Evolutionary conservation across 2,113 vertebrate genomes (phyloP).

Genomic region (Chunga burmeisteri): DNA sequence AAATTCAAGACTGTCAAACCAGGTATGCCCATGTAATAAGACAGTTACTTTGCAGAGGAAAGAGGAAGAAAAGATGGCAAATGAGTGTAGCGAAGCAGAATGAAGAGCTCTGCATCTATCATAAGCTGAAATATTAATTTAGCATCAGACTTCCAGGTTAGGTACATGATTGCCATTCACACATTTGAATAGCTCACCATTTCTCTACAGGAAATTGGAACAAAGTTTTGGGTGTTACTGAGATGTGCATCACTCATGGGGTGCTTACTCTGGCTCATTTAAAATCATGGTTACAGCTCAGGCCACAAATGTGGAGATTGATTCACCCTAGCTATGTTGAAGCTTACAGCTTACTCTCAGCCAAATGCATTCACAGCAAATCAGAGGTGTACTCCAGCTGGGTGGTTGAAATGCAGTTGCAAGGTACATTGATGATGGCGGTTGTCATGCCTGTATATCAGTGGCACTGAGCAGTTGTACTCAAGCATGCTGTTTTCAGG

Average conservation of each 20-base stretch:
- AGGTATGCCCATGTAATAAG: neutral
- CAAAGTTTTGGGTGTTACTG: neutral
- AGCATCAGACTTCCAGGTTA: neutral
- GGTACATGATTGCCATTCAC: neutral
- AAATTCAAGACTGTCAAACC: neutral
- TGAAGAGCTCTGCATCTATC: neutral
- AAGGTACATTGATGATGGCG: rapidly evolving
- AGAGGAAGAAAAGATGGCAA: neutral
- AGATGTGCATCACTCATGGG: neutral
- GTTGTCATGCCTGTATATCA: neutral
- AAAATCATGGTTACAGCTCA: neutral
- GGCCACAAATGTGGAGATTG: neutral
- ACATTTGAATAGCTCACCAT: neutral
- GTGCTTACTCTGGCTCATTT: neutral
- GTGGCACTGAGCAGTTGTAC: neutral
- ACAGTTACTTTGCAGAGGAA: neutral
- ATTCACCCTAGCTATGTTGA: neutral
- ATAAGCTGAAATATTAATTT: neutral
- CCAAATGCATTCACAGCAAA: neutral
- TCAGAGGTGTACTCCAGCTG: neutral
- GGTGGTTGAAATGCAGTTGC: neutral
- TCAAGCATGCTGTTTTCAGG: neutral
- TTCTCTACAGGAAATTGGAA: neutral
- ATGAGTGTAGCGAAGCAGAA: neutral
- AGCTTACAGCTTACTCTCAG: neutral